Conservation (phyloP, 2,888 invertebrate genomes). For the Ichneumoninae sp. region DNA sequence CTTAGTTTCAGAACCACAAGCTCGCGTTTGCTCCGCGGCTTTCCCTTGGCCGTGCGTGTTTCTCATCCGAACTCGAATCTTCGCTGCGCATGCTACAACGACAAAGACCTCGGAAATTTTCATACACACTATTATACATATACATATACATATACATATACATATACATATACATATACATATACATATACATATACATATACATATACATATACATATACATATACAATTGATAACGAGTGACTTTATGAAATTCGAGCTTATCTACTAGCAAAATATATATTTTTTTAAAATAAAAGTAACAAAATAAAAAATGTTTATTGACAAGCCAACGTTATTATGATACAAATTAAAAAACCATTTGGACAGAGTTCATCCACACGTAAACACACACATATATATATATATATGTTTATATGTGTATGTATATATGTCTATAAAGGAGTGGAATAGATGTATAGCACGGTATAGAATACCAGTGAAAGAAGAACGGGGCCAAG, state of each 20-base stretch:
- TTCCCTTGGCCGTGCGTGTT: not conserved
- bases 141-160: not conserved
- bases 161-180: not conserved
- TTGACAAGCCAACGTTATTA: not conserved
- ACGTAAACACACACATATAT: not conserved
- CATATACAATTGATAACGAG: no score
- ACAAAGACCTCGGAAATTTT: conserved; percentile 35
- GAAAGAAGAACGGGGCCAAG: conserved; percentile 62
- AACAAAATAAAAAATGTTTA: no score
- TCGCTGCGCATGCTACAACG: not conserved
- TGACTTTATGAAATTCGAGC: no score
- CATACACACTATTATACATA: not conserved
- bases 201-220: conserved; percentile 3
- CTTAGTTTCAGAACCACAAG: conserved; percentile 20
- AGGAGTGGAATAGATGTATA: conserved; percentile 7
- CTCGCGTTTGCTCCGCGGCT: conserved; percentile 31
- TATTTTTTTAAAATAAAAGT: no score
- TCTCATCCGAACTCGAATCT: conserved; percentile 6
- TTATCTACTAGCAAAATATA: no score
- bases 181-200: not conserved
- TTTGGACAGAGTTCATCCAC: not conserved
- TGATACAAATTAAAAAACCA: not conserved
- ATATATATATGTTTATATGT: not conserved
- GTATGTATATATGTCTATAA: no score
- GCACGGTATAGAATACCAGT: conserved; percentile 26